phyloP scores from a whole-genome alignment of 64 coral and sea anemone species.

The Cladopsammia gracilis region DNA sequence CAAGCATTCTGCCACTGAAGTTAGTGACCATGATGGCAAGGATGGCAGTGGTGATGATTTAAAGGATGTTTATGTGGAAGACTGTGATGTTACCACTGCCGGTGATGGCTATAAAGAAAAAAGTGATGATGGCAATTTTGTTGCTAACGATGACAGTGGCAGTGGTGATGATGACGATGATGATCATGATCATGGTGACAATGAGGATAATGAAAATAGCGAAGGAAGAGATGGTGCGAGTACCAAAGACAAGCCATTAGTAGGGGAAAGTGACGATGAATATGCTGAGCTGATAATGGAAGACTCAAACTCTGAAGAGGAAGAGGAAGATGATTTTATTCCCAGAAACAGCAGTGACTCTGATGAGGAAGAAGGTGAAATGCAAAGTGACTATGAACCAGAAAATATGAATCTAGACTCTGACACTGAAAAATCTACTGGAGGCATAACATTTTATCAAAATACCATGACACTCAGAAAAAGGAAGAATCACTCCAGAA shows the following conservation, averaged over 20 bases:
- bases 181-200: neutral
- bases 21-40: neutral
- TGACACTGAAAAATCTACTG: neutral
- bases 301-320: conserved; percentile 14
- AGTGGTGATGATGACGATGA: neutral
- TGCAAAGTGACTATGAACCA: conserved; percentile 14
- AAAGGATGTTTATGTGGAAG: neutral
- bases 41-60: neutral
- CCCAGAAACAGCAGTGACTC: neutral
- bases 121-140: neutral
- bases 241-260: neutral
- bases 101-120: neutral
- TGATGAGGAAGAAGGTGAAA: conserved; percentile 17
- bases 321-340: conserved; percentile 7
- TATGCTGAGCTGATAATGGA: conserved; percentile 46
- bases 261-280: neutral
- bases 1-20: neutral
- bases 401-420: conserved; percentile 49
- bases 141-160: no score
- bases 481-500: neutral
- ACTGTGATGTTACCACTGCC: neutral
- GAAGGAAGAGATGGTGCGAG: no score
- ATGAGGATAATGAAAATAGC: neutral
- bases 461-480: conserved; percentile 9
- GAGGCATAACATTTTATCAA: conserved; percentile 20